A percentile compares a stretch with the other conserved stretches of the same genome.
Evolutionary conservation across 2,888 invertebrate genomes (phyloP).

Genomic region (Julus scanicus): DNA sequence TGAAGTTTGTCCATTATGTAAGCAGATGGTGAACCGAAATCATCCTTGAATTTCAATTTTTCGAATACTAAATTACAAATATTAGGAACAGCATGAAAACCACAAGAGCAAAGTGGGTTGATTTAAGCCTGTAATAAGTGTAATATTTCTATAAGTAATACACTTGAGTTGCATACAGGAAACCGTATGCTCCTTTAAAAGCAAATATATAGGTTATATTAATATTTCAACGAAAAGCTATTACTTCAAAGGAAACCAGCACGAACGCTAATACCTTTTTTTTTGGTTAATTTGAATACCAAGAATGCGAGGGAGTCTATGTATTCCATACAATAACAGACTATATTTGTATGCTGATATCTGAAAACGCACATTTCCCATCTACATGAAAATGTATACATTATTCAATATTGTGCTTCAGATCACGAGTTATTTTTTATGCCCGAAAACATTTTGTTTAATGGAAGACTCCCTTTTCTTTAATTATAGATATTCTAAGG

Average conservation of each 20-base stretch:
- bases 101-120: background rate
- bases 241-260: background rate
- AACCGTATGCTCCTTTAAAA: conserved; percentile 1
- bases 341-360: background rate
- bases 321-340: background rate
- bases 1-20: background rate
- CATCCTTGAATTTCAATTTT: background rate
- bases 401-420: conserved; percentile 20
- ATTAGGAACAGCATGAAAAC: background rate
- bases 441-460: conserved; percentile 14
- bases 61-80: background rate
- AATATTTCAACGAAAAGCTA: background rate
- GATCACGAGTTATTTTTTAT: background rate
- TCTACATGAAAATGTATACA: background rate
- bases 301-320: background rate
- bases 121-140: background rate
- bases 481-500: background rate
- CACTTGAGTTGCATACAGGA: background rate
- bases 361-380: background rate
- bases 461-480: conserved; percentile 15
- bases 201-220: background rate
- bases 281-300: background rate
- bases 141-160: background rate
- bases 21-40: background rate
- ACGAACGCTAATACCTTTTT: background rate